phyloP scores from a whole-genome alignment of 2,797 vertebrate genomes.

The Hippoglossus hippoglossus region DNA sequence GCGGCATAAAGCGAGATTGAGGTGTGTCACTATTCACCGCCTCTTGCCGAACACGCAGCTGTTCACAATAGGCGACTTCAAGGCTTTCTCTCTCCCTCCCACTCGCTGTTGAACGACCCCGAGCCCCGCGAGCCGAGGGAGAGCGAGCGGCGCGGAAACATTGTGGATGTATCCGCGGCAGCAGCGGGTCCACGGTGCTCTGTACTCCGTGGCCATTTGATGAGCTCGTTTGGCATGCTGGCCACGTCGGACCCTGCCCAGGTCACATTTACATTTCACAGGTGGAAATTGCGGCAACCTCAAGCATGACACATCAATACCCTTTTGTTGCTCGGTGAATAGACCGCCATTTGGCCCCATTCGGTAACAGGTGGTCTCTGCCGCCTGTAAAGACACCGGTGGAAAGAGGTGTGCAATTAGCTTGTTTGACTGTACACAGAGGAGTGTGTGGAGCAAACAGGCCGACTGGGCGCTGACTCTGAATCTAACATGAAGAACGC shows the following conservation, averaged over 20 bases:
- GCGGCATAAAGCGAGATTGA: conserved; percentile 15
- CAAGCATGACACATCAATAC: conserved; percentile 66
- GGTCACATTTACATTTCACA: conserved; percentile 78
- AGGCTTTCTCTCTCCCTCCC: conserved; percentile 43
- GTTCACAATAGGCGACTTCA: conserved; percentile 39
- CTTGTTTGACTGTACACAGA: conserved; percentile 43
- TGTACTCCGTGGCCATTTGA: conserved; percentile 35
- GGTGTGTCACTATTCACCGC: conserved; percentile 19
- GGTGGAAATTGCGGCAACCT: conserved; percentile 54
- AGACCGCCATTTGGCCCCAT: conserved; percentile 31
- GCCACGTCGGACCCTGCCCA: conserved; percentile 43
- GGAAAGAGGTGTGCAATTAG: conserved; percentile 57
- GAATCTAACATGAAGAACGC: conserved; percentile 19
- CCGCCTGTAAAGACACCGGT: conserved; percentile 32
- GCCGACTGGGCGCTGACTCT: conserved; percentile 1
- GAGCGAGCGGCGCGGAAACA: conserved; percentile 16
- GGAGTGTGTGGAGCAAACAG: conserved; percentile 16
- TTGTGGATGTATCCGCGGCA: conserved; percentile 30
- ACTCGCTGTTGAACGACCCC: conserved; percentile 19
- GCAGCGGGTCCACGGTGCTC: conserved; percentile 44
- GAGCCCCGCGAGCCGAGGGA: conserved; percentile 3
- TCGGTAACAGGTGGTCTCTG: conserved; percentile 60
- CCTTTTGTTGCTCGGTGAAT: conserved; percentile 67
- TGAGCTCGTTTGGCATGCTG: conserved; percentile 68
- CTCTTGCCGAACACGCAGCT: conserved; percentile 25